Conservation (phyloP, 92 coral and sea anemone genomes). For the Paragorgia papillata region DNA sequence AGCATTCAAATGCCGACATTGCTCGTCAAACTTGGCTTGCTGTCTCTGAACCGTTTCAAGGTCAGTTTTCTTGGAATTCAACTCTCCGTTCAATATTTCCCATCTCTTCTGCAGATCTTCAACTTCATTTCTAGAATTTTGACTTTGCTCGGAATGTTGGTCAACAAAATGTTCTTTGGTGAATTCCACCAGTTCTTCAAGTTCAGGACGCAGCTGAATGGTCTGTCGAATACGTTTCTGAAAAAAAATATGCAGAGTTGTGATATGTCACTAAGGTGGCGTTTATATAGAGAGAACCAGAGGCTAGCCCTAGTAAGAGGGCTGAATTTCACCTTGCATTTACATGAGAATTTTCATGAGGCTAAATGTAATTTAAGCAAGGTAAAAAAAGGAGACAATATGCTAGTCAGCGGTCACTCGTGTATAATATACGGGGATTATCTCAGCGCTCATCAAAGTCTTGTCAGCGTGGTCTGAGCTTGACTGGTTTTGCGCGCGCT, state of each 20-base stretch:
- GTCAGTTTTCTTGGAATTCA: slow-evolving; percentile 22
- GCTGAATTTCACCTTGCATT: no score
- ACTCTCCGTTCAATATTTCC: slow-evolving; percentile 59
- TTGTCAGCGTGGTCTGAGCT: no score
- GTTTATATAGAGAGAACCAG: not conserved
- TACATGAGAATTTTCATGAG: no score
- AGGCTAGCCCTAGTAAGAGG: no score
- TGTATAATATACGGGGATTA: no score
- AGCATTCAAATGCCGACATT: slow-evolving; percentile 49
- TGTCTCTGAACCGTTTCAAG: slow-evolving; percentile 27
- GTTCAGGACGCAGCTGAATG: slow-evolving; percentile 31
- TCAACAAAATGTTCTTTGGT: slow-evolving; percentile 23
- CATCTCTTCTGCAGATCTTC: slow-evolving; percentile 72
- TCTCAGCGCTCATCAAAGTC: no score
- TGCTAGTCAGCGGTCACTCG: no score
- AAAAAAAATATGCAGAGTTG: not conserved
- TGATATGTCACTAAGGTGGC: not conserved
- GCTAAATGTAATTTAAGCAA: no score
- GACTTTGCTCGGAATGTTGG: slow-evolving; percentile 28
- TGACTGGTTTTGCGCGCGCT: no score
- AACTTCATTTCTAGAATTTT: slow-evolving; percentile 46
- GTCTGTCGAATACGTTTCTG: slow-evolving; percentile 21
- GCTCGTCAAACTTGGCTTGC: slow-evolving; percentile 38
- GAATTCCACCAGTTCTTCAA: slow-evolving; percentile 39
- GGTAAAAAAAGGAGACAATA: no score